Percentiles rank a stretch among this genome's conserved stretches.
Evolutionary conservation across 2,888 invertebrate genomes (phyloP).

Genomic region (Tetramorium bicarinatum): DNA sequence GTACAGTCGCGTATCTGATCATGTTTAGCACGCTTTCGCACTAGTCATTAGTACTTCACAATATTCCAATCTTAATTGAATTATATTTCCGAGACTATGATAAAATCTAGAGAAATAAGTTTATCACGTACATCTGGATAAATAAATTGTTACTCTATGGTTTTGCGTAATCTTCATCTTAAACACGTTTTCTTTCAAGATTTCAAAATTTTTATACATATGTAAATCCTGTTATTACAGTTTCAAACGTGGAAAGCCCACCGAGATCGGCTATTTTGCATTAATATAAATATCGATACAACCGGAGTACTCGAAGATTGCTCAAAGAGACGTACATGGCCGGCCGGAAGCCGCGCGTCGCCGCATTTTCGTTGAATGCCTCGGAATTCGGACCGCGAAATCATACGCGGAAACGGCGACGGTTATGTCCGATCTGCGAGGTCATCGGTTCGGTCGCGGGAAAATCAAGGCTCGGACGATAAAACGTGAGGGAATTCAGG

Average conservation of each 20-base stretch:
- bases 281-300: not conserved
- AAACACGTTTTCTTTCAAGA: not conserved
- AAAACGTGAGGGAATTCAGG: constrained; percentile 77
- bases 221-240: not conserved
- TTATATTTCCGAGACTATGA: not conserved
- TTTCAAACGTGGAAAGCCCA: not conserved
- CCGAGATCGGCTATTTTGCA: constrained; percentile 1
- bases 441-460: constrained; percentile 60
- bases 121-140: no score
- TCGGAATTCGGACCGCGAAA: constrained; percentile 51
- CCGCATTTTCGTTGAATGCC: constrained; percentile 38
- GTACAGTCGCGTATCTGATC: not conserved
- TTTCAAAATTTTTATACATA: not conserved
- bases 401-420: constrained; percentile 46
- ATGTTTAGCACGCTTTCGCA: not conserved
- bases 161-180: not conserved
- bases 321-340: not conserved
- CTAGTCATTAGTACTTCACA: not conserved
- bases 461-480: constrained; percentile 73
- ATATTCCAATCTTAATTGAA: not conserved
- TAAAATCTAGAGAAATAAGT: not conserved
- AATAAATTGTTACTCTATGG: not conserved
- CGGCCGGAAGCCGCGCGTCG: constrained; percentile 19
- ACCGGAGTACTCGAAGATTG: not conserved
- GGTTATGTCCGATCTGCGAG: constrained; percentile 64